These are phyloP conservation scores for Grapholita molesta DNA, from an alignment of 1,140 invertebrate genomes.

Conservation along the genomic window DNA sequence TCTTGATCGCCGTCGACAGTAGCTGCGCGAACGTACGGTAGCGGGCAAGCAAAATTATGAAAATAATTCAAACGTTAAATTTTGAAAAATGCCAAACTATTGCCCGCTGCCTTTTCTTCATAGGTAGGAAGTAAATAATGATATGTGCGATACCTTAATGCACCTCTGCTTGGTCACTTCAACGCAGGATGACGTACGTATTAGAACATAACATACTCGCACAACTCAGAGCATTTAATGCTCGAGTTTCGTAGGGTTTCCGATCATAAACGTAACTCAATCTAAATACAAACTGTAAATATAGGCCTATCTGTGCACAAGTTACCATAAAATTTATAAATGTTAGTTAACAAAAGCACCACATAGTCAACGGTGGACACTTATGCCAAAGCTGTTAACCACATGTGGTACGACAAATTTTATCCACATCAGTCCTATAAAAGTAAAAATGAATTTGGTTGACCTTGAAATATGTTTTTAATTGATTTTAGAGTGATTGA, in stretches of 20 bases:
- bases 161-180: neutral
- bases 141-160: neutral
- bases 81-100: neutral
- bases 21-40: conserved; percentile 77
- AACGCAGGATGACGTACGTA: neutral
- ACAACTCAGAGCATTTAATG: too few relatives aligned
- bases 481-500: too few relatives aligned
- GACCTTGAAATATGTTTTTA: too few relatives aligned
- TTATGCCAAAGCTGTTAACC: too few relatives aligned
- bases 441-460: too few relatives aligned
- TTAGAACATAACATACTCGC: too few relatives aligned
- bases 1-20: conserved; percentile 89
- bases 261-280: too few relatives aligned
- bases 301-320: conserved; percentile 27
- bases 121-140: neutral
- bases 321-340: conserved; percentile 24
- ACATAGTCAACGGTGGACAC: neutral
- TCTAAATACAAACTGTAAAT: conserved; percentile 14
- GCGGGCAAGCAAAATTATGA: conserved; percentile 15
- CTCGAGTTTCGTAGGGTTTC: too few relatives aligned
- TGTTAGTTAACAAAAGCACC: neutral
- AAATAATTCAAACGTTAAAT: neutral
- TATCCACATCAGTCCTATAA: too few relatives aligned
- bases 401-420: too few relatives aligned
- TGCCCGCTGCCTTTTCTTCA: neutral